Evolutionary conservation across 2,113 vertebrate species (phyloP).

Genomic region (Poeciliopsis prolifica): DNA sequence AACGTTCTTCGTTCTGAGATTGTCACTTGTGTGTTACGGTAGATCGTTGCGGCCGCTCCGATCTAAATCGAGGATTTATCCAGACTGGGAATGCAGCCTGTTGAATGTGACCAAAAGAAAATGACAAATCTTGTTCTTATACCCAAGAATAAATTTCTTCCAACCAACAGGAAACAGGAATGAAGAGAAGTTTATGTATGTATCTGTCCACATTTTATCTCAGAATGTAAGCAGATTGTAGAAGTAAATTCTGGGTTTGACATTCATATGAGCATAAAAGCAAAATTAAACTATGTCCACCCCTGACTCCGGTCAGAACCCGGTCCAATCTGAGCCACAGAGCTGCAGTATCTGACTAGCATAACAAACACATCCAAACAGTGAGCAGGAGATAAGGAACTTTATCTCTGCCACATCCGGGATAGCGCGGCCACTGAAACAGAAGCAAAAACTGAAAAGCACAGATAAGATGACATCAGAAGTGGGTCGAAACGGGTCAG

Average conservation of each 20-base stretch:
- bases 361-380: slow-evolving; percentile 44
- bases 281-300: not conserved
- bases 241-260: not conserved
- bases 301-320: too few species aligned
- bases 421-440: slow-evolving; percentile 39
- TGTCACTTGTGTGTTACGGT: too few species aligned
- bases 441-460: slow-evolving; percentile 25
- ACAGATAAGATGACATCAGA: slow-evolving; percentile 10
- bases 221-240: not conserved
- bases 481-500: slow-evolving; percentile 8
- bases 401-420: slow-evolving; percentile 49
- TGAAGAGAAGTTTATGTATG: slow-evolving; percentile 4
- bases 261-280: not conserved
- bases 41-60: too few species aligned
- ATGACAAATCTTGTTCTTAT: too few species aligned
- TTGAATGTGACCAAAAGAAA: too few species aligned
- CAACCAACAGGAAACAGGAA: not conserved
- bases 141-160: not conserved
- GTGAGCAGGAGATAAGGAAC: slow-evolving; percentile 48
- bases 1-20: too few species aligned
- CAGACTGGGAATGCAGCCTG: too few species aligned
- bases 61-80: too few species aligned
- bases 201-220: slow-evolving; percentile 20
- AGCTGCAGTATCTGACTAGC: slow-evolving; percentile 37
- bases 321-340: slow-evolving; percentile 17